Evolutionary conservation across 2,797 vertebrate genomes (phyloP).

Genomic region (Darevskia nairensis): DNA sequence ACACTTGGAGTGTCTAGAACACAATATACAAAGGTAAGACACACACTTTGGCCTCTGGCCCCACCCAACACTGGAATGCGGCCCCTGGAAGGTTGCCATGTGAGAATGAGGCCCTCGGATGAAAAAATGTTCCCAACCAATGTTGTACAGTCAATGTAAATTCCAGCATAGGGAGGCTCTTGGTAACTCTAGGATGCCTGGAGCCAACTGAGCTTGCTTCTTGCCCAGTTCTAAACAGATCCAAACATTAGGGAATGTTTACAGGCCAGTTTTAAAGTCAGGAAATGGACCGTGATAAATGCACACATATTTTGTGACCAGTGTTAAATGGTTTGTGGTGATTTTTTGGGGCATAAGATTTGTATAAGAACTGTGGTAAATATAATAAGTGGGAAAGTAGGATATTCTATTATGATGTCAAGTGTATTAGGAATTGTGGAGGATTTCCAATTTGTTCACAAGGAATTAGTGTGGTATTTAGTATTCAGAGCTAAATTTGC

Average conservation of each 20-base stretch:
- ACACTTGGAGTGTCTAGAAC: too few species aligned
- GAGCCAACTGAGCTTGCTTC: not conserved
- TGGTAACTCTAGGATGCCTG: not conserved
- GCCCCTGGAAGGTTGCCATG: too few species aligned
- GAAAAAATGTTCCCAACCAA: too few species aligned
- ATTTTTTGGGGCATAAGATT: not conserved
- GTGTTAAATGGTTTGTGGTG: not conserved
- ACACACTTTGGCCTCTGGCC: too few species aligned
- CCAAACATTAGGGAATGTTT: not conserved
- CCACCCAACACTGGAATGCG: too few species aligned
- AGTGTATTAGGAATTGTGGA: constrained; percentile 7
- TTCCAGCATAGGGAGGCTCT: not conserved
- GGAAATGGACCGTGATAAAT: not conserved
- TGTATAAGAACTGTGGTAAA: not conserved
- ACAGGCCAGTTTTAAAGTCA: not conserved
- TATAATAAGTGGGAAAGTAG: not conserved
- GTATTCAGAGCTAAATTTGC: not conserved
- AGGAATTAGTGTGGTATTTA: not conserved
- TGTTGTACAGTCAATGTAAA: not conserved
- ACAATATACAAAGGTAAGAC: too few species aligned
- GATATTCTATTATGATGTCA: not conserved
- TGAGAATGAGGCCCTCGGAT: too few species aligned
- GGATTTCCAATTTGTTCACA: not conserved
- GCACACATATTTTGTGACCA: not conserved
- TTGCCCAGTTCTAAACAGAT: not conserved